Base-by-base conservation (phyloP, 1,140 invertebrate species). In the Macrobrachium nipponense region DNA sequence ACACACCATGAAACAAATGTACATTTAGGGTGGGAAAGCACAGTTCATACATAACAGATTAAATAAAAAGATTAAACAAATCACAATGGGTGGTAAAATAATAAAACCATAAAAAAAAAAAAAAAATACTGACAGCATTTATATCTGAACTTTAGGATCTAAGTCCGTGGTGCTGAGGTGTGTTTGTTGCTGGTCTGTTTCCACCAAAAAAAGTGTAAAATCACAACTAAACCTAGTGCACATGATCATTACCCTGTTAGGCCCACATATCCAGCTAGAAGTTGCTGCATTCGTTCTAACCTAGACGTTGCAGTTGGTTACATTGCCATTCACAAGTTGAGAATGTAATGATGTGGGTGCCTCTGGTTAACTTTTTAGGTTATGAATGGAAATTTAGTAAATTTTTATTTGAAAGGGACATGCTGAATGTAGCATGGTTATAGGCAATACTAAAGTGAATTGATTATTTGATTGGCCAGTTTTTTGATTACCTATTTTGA, bases 161-260 rank as follows among this genome's bases (percentile, higher is more conserved):
- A 80, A 59, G 85, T 87, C 85, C 85, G 77, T 82, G 85, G 85
- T 87, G 85, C 85, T 87, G 85, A 87, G 85, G 85, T 87, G 85
- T 87, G 85, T 77, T 87, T 87, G 85, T 82, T 82, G 85, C 85
- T 87, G 85, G 79, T 77, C 60, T 79, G 85, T 79, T 87, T 87
- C 85, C 85, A 87, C 85, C 85, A 87, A 87, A 87, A 87, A 87
- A 87, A 87, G 85, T 87, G 85, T 87, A 87, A 87, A 87, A 87
- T 87, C 85, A 87, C 85, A 87, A 87, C 78, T 80, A 86, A 85
- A 86, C 79, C 85, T 82, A 73, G 61, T 87, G 85, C 85, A 87
- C 85, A 87, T 87, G 85, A 81, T 87, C 75, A 81, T 77, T 81
- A 70, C 77, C 84, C 84, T 64, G 75, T 77, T 80, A 80, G 78